phyloP scores from a whole-genome alignment of 2,888 invertebrate genomes.

The Pedicia rivosa region DNA sequence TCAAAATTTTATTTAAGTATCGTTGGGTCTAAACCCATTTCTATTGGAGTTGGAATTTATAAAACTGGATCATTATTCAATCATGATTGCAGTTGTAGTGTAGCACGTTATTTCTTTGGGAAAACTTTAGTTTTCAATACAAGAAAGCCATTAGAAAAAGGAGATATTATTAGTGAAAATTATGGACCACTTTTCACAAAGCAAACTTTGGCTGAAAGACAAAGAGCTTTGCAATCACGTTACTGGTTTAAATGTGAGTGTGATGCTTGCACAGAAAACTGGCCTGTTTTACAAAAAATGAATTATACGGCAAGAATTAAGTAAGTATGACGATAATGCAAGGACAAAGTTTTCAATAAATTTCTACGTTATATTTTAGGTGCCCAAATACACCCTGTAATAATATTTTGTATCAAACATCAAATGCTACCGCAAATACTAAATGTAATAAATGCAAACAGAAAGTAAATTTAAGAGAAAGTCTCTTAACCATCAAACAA shows the following conservation, averaged over 20 bases:
- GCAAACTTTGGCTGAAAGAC: constrained; percentile 37
- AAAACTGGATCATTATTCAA: constrained; percentile 65
- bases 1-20: constrained; percentile 14
- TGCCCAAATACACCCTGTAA: constrained; percentile 35
- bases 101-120: constrained; percentile 61
- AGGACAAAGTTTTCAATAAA: too few species aligned
- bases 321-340: too few species aligned
- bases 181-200: constrained; percentile 66
- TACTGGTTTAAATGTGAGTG: constrained; percentile 71
- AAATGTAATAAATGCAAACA: constrained; percentile 37
- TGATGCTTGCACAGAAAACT: constrained; percentile 53
- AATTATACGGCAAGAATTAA: constrained; percentile 31
- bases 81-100: constrained; percentile 67
- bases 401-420: constrained; percentile 32
- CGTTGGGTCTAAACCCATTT: constrained; percentile 36
- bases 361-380: constrained; percentile 20
- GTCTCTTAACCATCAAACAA: constrained; percentile 28
- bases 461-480: constrained; percentile 32
- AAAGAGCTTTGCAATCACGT: constrained; percentile 45
- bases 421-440: too few species aligned
- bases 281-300: constrained; percentile 51
- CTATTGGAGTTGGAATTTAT: constrained; percentile 57
- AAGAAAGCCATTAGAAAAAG: constrained; percentile 43
- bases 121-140: constrained; percentile 53
- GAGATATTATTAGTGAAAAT: constrained; percentile 62